phyloP scores from a whole-genome alignment of 2,888 invertebrate genomes.

The Eristalinus aeneus region DNA sequence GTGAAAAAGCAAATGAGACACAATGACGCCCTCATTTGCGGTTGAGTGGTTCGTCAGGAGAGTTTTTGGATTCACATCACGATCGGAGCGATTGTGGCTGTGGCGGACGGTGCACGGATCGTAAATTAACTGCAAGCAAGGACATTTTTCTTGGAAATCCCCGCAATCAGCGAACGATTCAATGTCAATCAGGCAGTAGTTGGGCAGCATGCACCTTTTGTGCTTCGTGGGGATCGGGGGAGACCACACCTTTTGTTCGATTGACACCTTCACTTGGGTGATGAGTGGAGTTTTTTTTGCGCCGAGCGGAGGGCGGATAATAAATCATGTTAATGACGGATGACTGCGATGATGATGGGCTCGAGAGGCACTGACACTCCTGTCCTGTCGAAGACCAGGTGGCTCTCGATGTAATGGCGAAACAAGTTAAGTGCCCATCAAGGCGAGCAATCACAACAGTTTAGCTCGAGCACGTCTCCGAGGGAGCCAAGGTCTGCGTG shows the following conservation, averaged over 20 bases:
- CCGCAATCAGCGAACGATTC: slow-evolving; percentile 38
- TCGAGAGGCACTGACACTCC: background rate
- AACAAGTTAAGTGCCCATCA: background rate
- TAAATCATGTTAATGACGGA: background rate
- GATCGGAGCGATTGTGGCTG: background rate
- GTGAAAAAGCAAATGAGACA: background rate
- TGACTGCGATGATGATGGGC: background rate
- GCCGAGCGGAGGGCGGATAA: background rate
- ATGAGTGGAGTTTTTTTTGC: slow-evolving; percentile 6
- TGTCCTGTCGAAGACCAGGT: background rate
- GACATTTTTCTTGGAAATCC: slow-evolving; percentile 53
- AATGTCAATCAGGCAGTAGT: slow-evolving; percentile 53
- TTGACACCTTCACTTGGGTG: slow-evolving; percentile 6
- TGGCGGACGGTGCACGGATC: background rate
- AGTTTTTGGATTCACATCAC: background rate
- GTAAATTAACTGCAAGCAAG: slow-evolving; percentile 47
- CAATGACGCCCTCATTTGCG: slow-evolving; percentile 2
- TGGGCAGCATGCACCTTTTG: slow-evolving; percentile 4
- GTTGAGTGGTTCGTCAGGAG: background rate
- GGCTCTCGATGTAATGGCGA: background rate
- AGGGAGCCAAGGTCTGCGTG: background rate
- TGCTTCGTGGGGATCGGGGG: background rate
- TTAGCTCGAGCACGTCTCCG: background rate
- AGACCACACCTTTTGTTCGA: slow-evolving; percentile 19
- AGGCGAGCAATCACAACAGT: background rate